Evolutionary conservation across 2,797 vertebrate species (phyloP).

Genomic region (Dendrocincla fuliginosa): DNA sequence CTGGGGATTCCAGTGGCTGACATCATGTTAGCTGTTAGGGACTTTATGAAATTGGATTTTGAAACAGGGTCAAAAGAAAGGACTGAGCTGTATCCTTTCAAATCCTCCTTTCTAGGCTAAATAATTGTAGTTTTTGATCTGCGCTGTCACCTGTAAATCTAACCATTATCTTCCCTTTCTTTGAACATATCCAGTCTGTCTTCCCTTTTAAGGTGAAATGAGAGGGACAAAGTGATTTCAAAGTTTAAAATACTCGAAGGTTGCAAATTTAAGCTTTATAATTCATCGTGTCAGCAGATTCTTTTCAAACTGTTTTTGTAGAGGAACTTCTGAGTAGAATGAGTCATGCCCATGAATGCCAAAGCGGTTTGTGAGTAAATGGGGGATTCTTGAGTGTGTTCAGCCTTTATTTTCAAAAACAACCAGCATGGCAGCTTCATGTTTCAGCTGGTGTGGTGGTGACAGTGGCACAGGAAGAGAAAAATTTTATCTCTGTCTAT

Average conservation of each 20-base stretch:
- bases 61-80: not conserved
- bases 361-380: not conserved
- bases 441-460: not conserved
- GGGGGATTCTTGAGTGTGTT: not conserved
- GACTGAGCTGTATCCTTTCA: not conserved
- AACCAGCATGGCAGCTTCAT: not conserved
- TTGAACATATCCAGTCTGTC: not conserved
- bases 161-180: not conserved
- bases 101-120: not conserved
- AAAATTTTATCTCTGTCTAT: not conserved
- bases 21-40: not conserved
- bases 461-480: not conserved
- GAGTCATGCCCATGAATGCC: not conserved
- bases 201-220: not conserved
- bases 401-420: not conserved
- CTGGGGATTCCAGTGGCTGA: not conserved
- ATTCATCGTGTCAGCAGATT: not conserved
- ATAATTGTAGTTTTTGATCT: not conserved
- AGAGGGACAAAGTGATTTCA: not conserved
- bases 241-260: not conserved
- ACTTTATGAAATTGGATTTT: constrained; percentile 1
- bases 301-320: not conserved
- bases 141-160: not conserved
- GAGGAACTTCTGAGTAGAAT: not conserved
- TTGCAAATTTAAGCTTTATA: not conserved